These are phyloP conservation scores for Dipodomys ordii DNA, from an alignment of 2,113 vertebrate species.

Conservation along the genomic window DNA sequence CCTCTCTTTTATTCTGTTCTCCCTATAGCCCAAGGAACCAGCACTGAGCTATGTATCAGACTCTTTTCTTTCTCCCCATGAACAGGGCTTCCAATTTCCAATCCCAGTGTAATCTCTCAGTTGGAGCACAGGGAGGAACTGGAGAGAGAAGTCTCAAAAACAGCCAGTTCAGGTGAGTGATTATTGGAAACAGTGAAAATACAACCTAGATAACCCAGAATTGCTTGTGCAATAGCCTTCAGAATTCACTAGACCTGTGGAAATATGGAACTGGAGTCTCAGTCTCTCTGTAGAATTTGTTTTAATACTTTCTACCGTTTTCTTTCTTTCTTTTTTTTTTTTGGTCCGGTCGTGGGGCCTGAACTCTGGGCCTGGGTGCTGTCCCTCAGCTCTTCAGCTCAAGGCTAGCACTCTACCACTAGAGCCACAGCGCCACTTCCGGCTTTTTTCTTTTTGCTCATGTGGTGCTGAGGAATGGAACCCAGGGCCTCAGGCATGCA, in stretches of 20 bases:
- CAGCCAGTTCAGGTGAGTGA: slow-evolving; percentile 52
- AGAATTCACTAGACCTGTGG: background rate
- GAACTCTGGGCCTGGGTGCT: too few species aligned
- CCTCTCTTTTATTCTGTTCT: background rate
- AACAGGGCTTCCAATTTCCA: slow-evolving; percentile 75
- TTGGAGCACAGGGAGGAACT: slow-evolving; percentile 43
- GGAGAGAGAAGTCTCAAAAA: slow-evolving; percentile 51
- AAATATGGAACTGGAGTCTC: background rate
- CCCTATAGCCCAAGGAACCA: background rate
- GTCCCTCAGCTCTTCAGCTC: too few species aligned
- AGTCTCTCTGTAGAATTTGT: background rate
- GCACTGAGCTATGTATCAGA: background rate
- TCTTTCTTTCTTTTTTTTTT: too few species aligned
- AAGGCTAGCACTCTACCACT: too few species aligned
- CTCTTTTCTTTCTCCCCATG: background rate
- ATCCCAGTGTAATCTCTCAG: slow-evolving; percentile 65
- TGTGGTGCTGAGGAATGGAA: too few species aligned
- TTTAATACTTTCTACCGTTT: slow-evolving; percentile 23
- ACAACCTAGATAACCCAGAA: background rate
- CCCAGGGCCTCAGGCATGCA: too few species aligned
- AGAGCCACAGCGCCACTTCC: too few species aligned
- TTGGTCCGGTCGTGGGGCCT: too few species aligned
- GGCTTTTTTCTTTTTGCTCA: too few species aligned
- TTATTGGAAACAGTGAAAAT: background rate
- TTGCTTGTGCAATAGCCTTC: background rate